Base-by-base conservation (phyloP, 2,113 vertebrate species). In the Corydoras sp. region DNA sequence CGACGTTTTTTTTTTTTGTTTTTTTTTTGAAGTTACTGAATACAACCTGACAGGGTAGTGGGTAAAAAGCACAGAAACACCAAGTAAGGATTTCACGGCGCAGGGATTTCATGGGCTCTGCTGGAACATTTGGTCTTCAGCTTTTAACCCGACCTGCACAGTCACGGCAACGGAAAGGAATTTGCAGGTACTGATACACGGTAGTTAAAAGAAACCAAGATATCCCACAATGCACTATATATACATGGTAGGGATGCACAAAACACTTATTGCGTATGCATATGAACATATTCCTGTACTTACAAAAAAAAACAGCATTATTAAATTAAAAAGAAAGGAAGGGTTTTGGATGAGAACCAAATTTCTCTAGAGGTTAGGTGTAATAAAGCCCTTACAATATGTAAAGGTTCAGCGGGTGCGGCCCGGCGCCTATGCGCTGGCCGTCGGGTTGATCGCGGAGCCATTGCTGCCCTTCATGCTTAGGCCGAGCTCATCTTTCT, bases 361-460 rank as follows among this genome's bases (percentile, higher is more conserved):
- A 81, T 85, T 58, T 83, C 74, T 85, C 72, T 84, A 85, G 79
- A 89, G 88, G 85, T 83, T 86, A 83, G 85, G 89, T 85, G 89
- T 83, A 89, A 89, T 88, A 88, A 75, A 88, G 87, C 88, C 88
- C 84, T 89, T 91, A 90, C 90, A 91, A 91, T 90, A 90, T 91
- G 90, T 91, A 90, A 91, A 87, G 89, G 88, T 90, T 72, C 85
- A 87, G 86, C 72, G 76, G 83, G 85, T 80, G 82, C 84, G 83
- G 86, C 86, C 84, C 88, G 81, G 81, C 85, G 35, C 84, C 85
- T 91, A 92, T 86, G 88, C 90, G 51, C 81, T 93, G 85, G 94
- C 93, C 87, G 93, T 94, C 85, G 95, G 93, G 90, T 90, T 95
- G 86, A 90, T 89, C 81, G 90, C 92, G 74, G 94, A 96, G 86